Percentiles rank a stretch among this genome's conserved stretches.
These are phyloP conservation scores for Ryuthela nishihirai DNA, from an alignment of 2,888 invertebrate species.

Conservation along the genomic window DNA sequence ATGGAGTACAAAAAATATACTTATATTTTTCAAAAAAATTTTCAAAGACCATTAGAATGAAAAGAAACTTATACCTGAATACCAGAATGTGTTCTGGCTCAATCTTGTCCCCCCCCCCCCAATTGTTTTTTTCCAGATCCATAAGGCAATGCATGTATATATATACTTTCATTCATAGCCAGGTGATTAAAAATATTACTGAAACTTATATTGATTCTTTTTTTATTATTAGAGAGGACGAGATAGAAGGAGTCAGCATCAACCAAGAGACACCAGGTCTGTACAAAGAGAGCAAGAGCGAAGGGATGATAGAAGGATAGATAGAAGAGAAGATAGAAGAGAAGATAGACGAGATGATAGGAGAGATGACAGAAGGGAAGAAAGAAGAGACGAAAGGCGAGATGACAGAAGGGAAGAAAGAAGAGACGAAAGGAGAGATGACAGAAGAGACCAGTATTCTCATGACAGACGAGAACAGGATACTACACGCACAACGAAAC, in stretches of 20 bases:
- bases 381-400: not conserved
- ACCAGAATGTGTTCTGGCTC: too few relatives aligned
- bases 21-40: too few relatives aligned
- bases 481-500: conserved; percentile 29
- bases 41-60: too few relatives aligned
- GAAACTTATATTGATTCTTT: too few relatives aligned
- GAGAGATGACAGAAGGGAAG: not conserved
- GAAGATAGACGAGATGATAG: conserved; percentile 7
- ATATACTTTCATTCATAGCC: too few relatives aligned
- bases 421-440: conserved; percentile 16
- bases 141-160: too few relatives aligned
- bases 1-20: too few relatives aligned
- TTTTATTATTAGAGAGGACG: too few relatives aligned
- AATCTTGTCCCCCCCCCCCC: too few relatives aligned
- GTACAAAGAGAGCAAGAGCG: conserved; percentile 3
- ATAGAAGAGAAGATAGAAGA: not conserved
- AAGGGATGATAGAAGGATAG: conserved; percentile 3
- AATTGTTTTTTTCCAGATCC: too few relatives aligned
- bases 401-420: conserved; percentile 1
- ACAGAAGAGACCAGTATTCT: conserved; percentile 17
- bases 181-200: too few relatives aligned
- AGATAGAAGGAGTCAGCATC: conserved; percentile 15
- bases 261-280: conserved; percentile 5
- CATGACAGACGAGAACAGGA: conserved; percentile 12
- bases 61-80: too few relatives aligned